These are phyloP conservation scores for Parnassius orleans DNA, from an alignment of 2,888 invertebrate species.

Conservation along the genomic window DNA sequence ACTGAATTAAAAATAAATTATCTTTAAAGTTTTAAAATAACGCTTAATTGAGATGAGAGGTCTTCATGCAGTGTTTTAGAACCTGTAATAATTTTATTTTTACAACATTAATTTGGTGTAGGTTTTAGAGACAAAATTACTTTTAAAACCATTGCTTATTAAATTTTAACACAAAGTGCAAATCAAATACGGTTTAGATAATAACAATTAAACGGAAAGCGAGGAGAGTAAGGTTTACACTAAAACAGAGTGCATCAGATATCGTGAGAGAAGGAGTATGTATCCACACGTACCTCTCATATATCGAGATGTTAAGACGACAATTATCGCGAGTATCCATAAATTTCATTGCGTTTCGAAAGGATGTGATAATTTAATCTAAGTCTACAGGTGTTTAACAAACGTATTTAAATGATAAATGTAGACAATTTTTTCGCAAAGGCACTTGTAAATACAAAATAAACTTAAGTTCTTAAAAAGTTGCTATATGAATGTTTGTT, in stretches of 20 bases:
- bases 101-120: neutral
- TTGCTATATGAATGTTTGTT: conserved; percentile 91
- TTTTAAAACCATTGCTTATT: neutral
- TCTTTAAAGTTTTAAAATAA: too few species aligned
- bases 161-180: conserved; percentile 27
- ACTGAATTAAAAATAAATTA: too few species aligned
- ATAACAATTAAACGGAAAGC: conserved; percentile 3
- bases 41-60: neutral
- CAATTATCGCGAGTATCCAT: neutral
- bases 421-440: conserved; percentile 38
- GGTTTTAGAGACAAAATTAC: neutral
- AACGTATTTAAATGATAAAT: neutral
- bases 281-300: conserved; percentile 48
- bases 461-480: conserved; percentile 38
- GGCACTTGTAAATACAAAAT: conserved; percentile 63
- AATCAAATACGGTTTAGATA: conserved; percentile 35
- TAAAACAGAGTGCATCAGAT: conserved; percentile 39
- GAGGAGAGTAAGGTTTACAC: conserved; percentile 37
- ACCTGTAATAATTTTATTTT: neutral
- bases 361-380: neutral
- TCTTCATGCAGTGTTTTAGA: conserved; percentile 13
- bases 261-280: conserved; percentile 22
- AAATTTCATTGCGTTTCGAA: neutral
- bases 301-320: neutral
- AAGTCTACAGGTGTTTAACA: neutral